phyloP scores from a whole-genome alignment of 2,113 vertebrate species.

The Orycteropus afer region DNA sequence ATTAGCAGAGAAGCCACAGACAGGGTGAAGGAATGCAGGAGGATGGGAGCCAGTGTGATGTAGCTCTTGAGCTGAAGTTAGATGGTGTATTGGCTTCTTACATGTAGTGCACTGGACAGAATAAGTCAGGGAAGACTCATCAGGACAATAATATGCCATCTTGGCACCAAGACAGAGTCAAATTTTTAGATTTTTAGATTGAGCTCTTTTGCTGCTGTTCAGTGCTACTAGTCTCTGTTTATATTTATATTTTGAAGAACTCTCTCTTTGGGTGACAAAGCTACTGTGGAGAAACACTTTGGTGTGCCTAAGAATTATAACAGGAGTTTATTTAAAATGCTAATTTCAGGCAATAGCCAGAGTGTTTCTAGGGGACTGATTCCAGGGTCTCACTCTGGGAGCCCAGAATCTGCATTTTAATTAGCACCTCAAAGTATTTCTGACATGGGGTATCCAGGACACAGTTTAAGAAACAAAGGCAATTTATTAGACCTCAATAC shows the following conservation, averaged over 20 bases:
- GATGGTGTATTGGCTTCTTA: neutral
- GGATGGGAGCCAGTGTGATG: neutral
- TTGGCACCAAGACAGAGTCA: neutral
- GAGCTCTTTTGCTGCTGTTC: neutral
- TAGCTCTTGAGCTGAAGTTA: neutral
- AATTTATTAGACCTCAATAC: neutral
- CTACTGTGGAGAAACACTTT: neutral
- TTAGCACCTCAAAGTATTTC: neutral
- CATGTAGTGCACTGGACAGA: neutral
- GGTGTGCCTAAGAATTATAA: neutral
- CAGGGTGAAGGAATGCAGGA: neutral
- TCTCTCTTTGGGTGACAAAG: neutral
- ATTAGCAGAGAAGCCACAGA: neutral
- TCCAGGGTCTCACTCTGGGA: neutral
- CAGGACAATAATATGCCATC: neutral
- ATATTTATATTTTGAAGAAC: neutral
- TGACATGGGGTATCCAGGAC: neutral
- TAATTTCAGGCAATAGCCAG: neutral
- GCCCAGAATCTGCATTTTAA: neutral
- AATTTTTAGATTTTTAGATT: neutral
- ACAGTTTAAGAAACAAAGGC: neutral
- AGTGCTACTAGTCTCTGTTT: neutral
- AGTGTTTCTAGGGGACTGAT: neutral
- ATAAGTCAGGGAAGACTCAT: neutral
- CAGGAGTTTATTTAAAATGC: neutral